These are phyloP conservation scores for Diachrysia chrysitis DNA, from an alignment of 2,888 invertebrate genomes.

Conservation along the genomic window DNA sequence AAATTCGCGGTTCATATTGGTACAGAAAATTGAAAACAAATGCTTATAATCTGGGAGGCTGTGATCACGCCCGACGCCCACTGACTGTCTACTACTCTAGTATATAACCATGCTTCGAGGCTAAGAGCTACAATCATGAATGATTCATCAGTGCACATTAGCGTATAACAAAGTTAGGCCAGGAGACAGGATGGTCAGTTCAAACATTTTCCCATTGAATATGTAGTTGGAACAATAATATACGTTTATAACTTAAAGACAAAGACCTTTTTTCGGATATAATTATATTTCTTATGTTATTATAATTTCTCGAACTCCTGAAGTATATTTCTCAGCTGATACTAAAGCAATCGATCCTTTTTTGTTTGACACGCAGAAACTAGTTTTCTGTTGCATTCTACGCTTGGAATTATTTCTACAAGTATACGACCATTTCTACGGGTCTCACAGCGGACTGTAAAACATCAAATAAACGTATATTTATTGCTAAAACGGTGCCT, in stretches of 20 bases:
- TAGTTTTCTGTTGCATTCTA: not conserved
- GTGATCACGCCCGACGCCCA: constrained; percentile 55
- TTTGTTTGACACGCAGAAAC: not conserved
- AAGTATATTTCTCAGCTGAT: not conserved
- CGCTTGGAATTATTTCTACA: not conserved
- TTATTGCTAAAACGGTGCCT: not conserved
- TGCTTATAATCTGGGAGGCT: constrained; percentile 39
- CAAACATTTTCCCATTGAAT: constrained; percentile 15
- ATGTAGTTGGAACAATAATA: not conserved
- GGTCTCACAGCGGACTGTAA: not conserved
- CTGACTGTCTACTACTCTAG: constrained; percentile 37
- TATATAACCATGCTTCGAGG: constrained; percentile 37
- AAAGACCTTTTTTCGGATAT: not conserved
- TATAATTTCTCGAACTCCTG: not conserved
- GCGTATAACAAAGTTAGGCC: constrained; percentile 43
- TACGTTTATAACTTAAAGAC: not conserved
- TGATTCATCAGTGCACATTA: constrained; percentile 58
- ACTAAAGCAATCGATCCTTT: not conserved
- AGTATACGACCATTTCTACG: not conserved
- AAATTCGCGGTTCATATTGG: not conserved
- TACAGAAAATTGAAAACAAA: constrained; percentile 45
- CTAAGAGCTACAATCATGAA: constrained; percentile 49
- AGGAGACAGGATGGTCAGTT: constrained; percentile 16
- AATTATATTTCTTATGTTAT: not conserved
- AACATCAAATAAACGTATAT: constrained; percentile 1